phyloP scores from a whole-genome alignment of 2,797 vertebrate genomes.

The Sebastes melanostomus region DNA sequence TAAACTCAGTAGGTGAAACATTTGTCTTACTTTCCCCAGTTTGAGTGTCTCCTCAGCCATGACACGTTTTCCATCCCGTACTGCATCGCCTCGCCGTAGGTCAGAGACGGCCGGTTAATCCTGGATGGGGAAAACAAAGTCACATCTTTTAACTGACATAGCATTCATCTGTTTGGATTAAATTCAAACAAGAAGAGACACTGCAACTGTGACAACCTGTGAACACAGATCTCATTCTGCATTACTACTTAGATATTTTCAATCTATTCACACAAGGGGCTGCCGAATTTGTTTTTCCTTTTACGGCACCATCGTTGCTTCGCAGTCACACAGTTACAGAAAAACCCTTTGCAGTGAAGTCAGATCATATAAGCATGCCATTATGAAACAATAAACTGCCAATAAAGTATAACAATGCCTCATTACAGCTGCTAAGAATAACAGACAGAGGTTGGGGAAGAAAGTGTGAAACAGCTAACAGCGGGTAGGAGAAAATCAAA shows the following conservation, averaged over 20 bases:
- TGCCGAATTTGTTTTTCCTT: background rate
- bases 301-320: background rate
- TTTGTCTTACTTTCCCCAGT: constrained; percentile 89
- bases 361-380: background rate
- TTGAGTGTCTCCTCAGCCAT: constrained; percentile 86
- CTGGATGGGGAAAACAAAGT: constrained; percentile 63
- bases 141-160: background rate
- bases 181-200: background rate
- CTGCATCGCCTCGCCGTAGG: constrained; percentile 90
- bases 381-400: background rate
- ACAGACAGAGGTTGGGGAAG: background rate
- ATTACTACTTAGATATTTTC: background rate
- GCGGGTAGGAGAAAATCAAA: background rate
- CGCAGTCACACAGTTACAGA: background rate
- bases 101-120: constrained; percentile 87
- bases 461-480: background rate
- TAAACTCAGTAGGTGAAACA: background rate
- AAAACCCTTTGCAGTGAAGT: background rate
- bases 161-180: background rate
- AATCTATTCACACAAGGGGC: background rate
- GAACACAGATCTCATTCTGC: background rate
- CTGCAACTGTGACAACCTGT: background rate
- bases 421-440: background rate
- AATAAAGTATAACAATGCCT: background rate
- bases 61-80: constrained; percentile 87